Base-by-base conservation (phyloP, 1,140 invertebrate genomes). In the Brachionus sp. region DNA sequence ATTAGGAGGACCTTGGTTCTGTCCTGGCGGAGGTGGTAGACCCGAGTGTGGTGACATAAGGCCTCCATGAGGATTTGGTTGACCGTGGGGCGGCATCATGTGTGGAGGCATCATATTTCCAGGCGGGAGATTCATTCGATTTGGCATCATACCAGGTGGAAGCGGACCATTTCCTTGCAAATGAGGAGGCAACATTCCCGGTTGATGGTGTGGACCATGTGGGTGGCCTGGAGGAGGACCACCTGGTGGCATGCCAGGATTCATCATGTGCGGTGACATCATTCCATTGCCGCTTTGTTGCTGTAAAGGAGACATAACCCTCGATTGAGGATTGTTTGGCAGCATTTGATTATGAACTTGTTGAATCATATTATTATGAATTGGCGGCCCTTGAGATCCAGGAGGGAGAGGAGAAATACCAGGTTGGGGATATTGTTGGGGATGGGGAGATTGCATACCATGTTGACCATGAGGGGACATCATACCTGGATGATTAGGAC, bases 131-230 rank as follows among this genome's bases (percentile, higher is more conserved):
- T 57, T 57, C 77, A 80, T 80, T 16, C 77, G 77, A 33, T 75
- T 75, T n/a, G 70, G 77, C 77, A 80, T 80, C 77, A 80, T 80
- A 39, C 77, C 77, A 37, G 50, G 77, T 3, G 77, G 77, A 50
- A 80, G 53, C 1, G 77, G 77, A 10, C 77, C 77, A 37, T 66
- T 80, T 16, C 50, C 50, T 33, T 70, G 66, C 35, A 70, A 16
- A 16, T 53, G 75, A n/a, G 75, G 39, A 39, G 77, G 77, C 77
- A 80, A 62, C 77, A 57, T 66, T 16, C 62, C 50, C 3, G 53
- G 44, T n/a, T n/a, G 75, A n/a, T 53, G 75, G 0, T 25, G 39
- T 5, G 73, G 73, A 33, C 42, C 77, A 12, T 62, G 50, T 3
- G 50, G 46, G 29, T 80, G 77, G 0, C 77, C 77, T 13, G 77